Base-by-base conservation (phyloP, 64 coral and sea anemone genomes). In the Stichodactyla mertensii region DNA sequence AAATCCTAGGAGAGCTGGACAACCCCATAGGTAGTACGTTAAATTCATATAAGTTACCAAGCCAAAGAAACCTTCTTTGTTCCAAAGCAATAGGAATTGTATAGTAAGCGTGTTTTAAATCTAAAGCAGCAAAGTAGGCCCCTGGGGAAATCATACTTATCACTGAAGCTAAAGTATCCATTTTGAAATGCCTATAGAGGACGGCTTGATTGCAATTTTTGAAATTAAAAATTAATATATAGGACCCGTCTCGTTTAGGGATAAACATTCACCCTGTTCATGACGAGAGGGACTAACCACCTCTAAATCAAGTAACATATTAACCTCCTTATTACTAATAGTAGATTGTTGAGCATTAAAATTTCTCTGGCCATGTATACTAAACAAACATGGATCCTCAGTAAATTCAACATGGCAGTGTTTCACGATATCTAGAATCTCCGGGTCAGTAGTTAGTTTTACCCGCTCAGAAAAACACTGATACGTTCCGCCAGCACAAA, bases 121-220 rank as follows among this genome's bases (percentile, higher is more conserved):
- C 71, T 28, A 91, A n/a, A 36, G 82, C 77, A 86, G 84, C 89
- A 71, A 91, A 77, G 67, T 79, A 91, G 52, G 83, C 69, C 70
- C 89, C 84, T 31, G 55, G 83, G 28, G 71, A 78, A 80, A 91
- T 85, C 51, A 90, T 52, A 60, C 69, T 90, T 16, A 90, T 55
- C 6, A 31, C 28, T 31, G 83, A 56, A 57, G 67, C 55, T 77
- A 90, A 62, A n/a, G 87, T 88, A 52, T 88, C 87, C 87, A 88
- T 88, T 31, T 31, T 31, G 28, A 31, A 31, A 31, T 31, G 28
- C 28, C 28, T 31, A 31, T 31, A 31, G 28, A 86, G 69, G 31
- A 90, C 82, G 51, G 82, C 62, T 54, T 90, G 61, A 77, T 90
- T 90, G 55, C 89, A 90, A 56, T 85, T 62, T 90, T 90, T 90